Evolutionary conservation across 2,888 invertebrate species (phyloP), one percentile per base, ranked within the genome.

Genomic region (Tricholauxania praeusta): DNA sequence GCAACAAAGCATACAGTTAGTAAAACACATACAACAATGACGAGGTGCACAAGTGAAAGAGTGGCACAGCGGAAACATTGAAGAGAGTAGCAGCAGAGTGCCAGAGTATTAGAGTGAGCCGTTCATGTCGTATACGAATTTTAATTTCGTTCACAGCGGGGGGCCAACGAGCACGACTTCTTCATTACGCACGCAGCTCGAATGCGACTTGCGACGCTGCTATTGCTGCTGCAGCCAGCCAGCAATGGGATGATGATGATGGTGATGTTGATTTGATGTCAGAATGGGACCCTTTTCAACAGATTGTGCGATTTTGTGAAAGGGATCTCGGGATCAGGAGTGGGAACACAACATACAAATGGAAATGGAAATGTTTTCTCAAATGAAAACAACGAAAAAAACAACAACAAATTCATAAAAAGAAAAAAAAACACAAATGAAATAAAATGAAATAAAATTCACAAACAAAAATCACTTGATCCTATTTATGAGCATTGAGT

Each of bases 231-330:
- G 39, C 39, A 39, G 39, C 39, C 39, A 39, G 10, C 39, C 39
- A 39, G 10, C 39, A 39, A 39, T 39, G 10, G 10, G 10, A 39
- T 39, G 39, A 39, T 39, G 39, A 10, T 39, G 77, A 80, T 75
- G 74, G 78, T 79, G 77, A 79, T 78, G 79, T 75, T 77, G 77
- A 81, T 80, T 75, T 79, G 80, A 75, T 77, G 76, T 73, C 80
- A 78, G 75, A 80, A 22, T 22, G 72, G 78, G 78, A 72, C 72
- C 66, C 22, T 73, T 62, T 66, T 74, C 39, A 39, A 39, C 39
- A 39, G 39, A 39, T 39, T 39, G 39, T 39, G 39, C 39, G 39
- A 39, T 39, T 39, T 39, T 39, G 39, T 39, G 39, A 39, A 39
- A 39, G 39, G 39, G 39, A 39, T 10, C 39, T 10, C 39, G 39